Conservation (phyloP, 2,888 invertebrate species). For the Agrotis segetum region DNA sequence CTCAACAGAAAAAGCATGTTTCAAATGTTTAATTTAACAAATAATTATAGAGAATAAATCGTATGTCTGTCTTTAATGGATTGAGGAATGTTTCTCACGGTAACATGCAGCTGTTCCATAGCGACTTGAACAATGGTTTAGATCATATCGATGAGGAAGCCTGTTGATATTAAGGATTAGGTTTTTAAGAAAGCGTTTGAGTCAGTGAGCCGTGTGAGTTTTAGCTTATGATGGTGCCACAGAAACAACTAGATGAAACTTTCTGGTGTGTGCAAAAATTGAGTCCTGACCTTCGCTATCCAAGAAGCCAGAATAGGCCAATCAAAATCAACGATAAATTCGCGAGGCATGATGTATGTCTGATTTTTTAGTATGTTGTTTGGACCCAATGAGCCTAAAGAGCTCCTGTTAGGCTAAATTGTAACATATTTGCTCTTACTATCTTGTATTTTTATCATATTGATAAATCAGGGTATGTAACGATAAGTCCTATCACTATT, state of each 20-base stretch:
- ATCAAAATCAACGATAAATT: no score
- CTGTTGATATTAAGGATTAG: not conserved
- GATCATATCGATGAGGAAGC: not conserved
- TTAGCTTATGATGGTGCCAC: not conserved
- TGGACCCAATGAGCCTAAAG: no score
- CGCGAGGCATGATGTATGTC: no score
- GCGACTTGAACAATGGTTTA: not conserved
- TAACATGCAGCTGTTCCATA: not conserved
- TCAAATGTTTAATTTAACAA: not conserved
- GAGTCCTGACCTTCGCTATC: not conserved
- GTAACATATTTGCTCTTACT: no score
- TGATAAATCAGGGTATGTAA: not conserved
- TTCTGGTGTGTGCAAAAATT: not conserved
- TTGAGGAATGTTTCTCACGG: not conserved
- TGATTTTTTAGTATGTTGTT: no score
- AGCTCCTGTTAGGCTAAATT: no score
- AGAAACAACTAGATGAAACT: not conserved
- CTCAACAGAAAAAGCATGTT: not conserved
- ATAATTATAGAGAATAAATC: not conserved
- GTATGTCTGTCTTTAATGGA: constrained; percentile 15
- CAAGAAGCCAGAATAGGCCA: not conserved
- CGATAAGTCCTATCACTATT: constrained; percentile 1
- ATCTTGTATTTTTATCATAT: no score
- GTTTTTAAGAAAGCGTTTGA: constrained; percentile 13
- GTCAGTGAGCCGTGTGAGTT: not conserved